These are phyloP conservation scores for Calliphora vicina DNA, from an alignment of 1,140 invertebrate genomes.

Conservation along the genomic window DNA sequence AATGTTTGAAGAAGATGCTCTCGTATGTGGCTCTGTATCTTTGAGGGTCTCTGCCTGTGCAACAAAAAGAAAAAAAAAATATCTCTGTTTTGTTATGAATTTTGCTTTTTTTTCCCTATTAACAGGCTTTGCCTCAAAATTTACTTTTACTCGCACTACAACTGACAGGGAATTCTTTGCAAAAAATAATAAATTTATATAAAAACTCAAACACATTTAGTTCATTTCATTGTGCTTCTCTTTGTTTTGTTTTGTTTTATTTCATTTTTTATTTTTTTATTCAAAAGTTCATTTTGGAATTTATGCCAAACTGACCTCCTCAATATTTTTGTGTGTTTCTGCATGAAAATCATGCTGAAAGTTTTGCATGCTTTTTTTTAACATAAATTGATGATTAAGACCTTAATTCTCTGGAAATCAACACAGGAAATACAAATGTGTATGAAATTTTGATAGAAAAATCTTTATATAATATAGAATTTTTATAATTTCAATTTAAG, in stretches of 20 bases:
- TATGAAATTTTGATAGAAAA: too few relatives aligned
- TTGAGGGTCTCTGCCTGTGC: too few relatives aligned
- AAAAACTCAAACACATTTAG: too few relatives aligned
- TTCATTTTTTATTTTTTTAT: not conserved
- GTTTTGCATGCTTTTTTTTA: not conserved
- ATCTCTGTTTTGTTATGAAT: not conserved
- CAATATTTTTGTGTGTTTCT: not conserved
- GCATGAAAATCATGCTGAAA: too few relatives aligned
- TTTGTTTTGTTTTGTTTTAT: not conserved
- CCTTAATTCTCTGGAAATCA: not conserved
- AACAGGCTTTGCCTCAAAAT: not conserved
- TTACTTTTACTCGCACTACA: not conserved
- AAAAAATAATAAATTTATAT: too few relatives aligned
- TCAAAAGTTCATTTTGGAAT: not conserved
- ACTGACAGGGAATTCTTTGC: too few relatives aligned
- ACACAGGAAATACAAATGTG: not conserved
- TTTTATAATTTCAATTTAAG: too few relatives aligned
- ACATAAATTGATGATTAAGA: not conserved
- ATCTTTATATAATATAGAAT: too few relatives aligned
- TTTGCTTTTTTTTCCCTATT: too few relatives aligned
- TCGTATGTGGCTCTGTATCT: too few relatives aligned
- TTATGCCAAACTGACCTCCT: not conserved
- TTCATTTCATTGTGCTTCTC: not conserved
- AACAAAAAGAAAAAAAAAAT: not conserved
- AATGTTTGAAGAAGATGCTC: too few relatives aligned